Conservation (phyloP, 2,888 invertebrate species). For the Melikaiella ostensackeni region DNA sequence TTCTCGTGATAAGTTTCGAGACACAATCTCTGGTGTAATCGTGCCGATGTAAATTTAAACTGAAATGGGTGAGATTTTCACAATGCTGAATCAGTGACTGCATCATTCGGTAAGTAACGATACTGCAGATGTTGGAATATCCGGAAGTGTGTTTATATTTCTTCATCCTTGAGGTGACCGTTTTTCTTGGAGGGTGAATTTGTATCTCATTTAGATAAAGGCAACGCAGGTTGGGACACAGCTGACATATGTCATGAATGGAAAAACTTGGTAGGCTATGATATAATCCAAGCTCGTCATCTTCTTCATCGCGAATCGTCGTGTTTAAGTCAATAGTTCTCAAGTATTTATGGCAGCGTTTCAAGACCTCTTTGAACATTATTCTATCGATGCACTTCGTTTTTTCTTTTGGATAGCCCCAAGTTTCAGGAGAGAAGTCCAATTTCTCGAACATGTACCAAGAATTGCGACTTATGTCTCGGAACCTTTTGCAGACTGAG, state of each 20-base stretch:
- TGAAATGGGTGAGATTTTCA: neutral
- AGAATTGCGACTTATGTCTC: neutral
- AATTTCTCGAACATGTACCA: neutral
- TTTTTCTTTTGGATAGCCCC: constrained; percentile 7
- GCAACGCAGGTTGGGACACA: too few relatives aligned
- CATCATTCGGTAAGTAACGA: neutral
- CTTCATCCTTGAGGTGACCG: neutral
- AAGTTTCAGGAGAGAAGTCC: neutral
- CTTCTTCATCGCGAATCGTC: too few relatives aligned
- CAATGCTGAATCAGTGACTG: neutral
- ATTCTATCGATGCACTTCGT: neutral
- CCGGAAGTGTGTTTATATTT: neutral
- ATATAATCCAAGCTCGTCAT: too few relatives aligned
- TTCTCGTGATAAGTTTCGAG: too few relatives aligned
- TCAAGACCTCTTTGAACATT: neutral
- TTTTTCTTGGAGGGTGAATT: neutral
- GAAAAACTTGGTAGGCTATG: too few relatives aligned
- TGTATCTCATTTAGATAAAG: neutral
- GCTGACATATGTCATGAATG: too few relatives aligned
- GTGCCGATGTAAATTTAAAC: neutral
- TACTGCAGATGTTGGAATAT: neutral
- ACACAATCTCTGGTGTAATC: neutral
- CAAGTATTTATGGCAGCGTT: neutral
- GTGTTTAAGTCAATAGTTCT: neutral
- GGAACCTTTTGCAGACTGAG: neutral